These are phyloP conservation scores for Syngnathus rostellatus DNA, from an alignment of 2,797 vertebrate species.

Conservation along the genomic window DNA sequence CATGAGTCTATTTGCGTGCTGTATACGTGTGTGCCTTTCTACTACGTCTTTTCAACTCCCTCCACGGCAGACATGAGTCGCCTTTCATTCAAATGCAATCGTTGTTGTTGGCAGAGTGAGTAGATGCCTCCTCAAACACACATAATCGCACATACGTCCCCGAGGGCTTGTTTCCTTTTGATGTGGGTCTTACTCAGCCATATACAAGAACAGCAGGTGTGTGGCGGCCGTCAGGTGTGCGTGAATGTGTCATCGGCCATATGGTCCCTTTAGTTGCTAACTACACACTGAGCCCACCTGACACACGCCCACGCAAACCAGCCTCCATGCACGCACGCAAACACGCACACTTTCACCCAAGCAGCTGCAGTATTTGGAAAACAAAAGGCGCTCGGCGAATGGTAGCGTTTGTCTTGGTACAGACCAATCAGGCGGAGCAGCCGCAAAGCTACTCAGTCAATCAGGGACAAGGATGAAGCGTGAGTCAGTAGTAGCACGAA, in stretches of 20 bases:
- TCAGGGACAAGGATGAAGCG: slow-evolving; percentile 18
- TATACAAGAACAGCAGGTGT: slow-evolving; percentile 75
- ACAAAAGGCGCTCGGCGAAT: slow-evolving; percentile 39
- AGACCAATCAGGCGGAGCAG: slow-evolving; percentile 37
- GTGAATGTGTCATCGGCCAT: slow-evolving; percentile 56
- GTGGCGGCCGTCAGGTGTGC: slow-evolving; percentile 71
- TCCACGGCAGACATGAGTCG: slow-evolving; percentile 43
- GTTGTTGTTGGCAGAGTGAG: slow-evolving; percentile 50
- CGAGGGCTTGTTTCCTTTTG: slow-evolving; percentile 49
- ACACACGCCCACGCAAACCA: slow-evolving; percentile 36
- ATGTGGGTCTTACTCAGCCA: slow-evolving; percentile 55
- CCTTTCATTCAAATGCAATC: slow-evolving; percentile 46
- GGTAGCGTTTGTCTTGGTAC: slow-evolving; percentile 25
- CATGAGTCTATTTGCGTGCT: slow-evolving; percentile 7
- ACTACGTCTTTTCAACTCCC: slow-evolving; percentile 19
- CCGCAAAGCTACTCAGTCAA: slow-evolving; percentile 37
- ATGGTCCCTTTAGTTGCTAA: slow-evolving; percentile 45
- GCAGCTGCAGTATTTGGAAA: slow-evolving; percentile 49
- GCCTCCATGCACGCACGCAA: slow-evolving; percentile 30
- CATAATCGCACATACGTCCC: slow-evolving; percentile 34
- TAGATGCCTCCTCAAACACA: slow-evolving; percentile 45
- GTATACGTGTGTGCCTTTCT: slow-evolving; percentile 4
- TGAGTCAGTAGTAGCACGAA: slow-evolving; percentile 45
- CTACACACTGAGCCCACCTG: slow-evolving; percentile 40
- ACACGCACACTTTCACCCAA: slow-evolving; percentile 38